Evolutionary conservation across 2,113 vertebrate species (phyloP).

Genomic region (Lasiurus borealis): DNA sequence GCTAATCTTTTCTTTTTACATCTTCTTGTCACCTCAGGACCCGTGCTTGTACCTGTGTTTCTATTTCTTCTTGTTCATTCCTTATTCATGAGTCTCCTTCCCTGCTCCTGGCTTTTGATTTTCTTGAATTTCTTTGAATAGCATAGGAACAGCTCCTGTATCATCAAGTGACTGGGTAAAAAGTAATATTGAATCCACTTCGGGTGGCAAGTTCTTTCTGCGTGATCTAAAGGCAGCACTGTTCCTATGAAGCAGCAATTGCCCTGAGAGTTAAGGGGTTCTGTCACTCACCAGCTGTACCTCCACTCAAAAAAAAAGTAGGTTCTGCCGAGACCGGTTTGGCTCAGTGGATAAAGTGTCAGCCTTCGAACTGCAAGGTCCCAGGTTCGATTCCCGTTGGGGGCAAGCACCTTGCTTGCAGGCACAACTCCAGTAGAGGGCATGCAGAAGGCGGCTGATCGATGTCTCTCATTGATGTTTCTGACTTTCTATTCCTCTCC

Average conservation of each 20-base stretch:
- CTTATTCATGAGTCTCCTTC: background rate
- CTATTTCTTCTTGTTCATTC: background rate
- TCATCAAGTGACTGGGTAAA: background rate
- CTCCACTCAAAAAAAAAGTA: background rate
- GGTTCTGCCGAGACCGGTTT: too few relatives aligned
- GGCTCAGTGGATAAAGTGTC: too few relatives aligned
- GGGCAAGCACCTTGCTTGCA: too few relatives aligned
- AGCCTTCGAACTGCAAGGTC: too few relatives aligned
- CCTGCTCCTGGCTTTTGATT: background rate
- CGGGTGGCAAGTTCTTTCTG: background rate
- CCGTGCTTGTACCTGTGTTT: background rate
- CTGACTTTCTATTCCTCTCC: too few relatives aligned
- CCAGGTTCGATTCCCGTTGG: too few relatives aligned
- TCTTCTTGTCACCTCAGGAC: background rate
- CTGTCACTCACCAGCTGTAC: background rate
- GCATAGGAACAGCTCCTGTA: background rate
- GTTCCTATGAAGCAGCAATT: background rate
- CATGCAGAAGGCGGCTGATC: too few relatives aligned
- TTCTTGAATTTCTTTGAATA: background rate
- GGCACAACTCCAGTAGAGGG: too few relatives aligned
- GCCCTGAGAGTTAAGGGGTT: background rate
- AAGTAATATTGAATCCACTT: background rate
- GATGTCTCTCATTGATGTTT: too few relatives aligned
- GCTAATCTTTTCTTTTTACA: background rate
- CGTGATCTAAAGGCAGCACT: background rate